Conservation (phyloP, 2,113 vertebrate species). For the Rana temporaria region DNA sequence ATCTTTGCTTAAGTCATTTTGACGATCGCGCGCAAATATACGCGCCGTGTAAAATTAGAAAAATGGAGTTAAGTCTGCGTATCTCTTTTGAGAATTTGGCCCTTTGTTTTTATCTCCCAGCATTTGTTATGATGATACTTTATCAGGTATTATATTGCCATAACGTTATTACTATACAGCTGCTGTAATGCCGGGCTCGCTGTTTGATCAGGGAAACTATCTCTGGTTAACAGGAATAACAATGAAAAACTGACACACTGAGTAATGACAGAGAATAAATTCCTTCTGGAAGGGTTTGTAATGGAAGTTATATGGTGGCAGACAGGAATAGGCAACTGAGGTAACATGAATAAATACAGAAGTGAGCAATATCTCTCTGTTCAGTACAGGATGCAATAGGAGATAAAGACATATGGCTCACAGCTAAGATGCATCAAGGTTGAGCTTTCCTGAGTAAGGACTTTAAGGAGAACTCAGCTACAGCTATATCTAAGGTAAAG, state of each 20-base stretch:
- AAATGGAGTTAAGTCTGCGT: too few relatives aligned
- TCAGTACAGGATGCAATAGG: neutral
- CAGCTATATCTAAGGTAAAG: too few relatives aligned
- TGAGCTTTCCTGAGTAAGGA: neutral
- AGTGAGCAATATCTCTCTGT: slow-evolving; percentile 8
- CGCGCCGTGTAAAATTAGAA: too few relatives aligned
- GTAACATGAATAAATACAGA: slow-evolving; percentile 40
- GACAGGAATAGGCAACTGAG: slow-evolving; percentile 3
- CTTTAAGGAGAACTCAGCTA: too few relatives aligned
- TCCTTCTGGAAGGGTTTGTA: slow-evolving; percentile 21
- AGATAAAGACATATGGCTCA: slow-evolving; percentile 2
- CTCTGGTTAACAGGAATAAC: slow-evolving; percentile 35
- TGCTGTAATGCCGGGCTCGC: slow-evolving; percentile 20
- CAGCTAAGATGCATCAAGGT: neutral
- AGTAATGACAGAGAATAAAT: slow-evolving; percentile 37
- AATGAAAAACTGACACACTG: slow-evolving; percentile 37
- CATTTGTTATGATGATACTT: slow-evolving; percentile 32
- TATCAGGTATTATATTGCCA: slow-evolving; percentile 31
- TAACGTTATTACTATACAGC: slow-evolving; percentile 17
- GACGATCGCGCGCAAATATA: too few relatives aligned
- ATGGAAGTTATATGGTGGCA: slow-evolving; percentile 24
- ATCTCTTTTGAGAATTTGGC: too few relatives aligned
- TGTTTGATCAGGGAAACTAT: slow-evolving; percentile 26
- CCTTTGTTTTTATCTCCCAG: slow-evolving; percentile 22
- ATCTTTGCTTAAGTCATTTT: too few relatives aligned